Evolutionary conservation across 2,888 invertebrate species (phyloP).

Genomic region (Machimus rusticus): DNA sequence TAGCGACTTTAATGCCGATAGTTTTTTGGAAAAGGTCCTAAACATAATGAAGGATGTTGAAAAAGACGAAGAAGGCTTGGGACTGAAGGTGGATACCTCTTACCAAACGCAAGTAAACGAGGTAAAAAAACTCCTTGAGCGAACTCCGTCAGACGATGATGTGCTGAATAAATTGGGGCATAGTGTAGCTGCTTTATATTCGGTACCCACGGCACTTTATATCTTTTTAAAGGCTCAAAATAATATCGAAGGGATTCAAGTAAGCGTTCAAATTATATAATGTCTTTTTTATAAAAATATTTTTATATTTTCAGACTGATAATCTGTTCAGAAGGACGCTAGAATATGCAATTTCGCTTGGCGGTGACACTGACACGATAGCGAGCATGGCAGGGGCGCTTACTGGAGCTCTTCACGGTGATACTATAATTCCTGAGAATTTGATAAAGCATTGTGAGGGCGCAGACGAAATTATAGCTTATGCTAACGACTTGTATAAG

Average conservation of each 20-base stretch:
- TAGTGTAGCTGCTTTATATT: constrained; percentile 70
- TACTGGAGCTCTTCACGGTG: constrained; percentile 73
- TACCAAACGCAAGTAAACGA: constrained; percentile 66
- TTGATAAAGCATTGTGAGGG: constrained; percentile 70
- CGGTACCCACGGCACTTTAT: constrained; percentile 77
- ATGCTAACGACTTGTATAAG: constrained; percentile 65
- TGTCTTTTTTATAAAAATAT: not conserved
- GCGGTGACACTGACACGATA: constrained; percentile 82
- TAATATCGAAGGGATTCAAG: constrained; percentile 64
- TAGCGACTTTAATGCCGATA: constrained; percentile 62
- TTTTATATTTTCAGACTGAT: constrained; percentile 61
- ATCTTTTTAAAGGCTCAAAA: constrained; percentile 69
- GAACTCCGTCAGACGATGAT: constrained; percentile 63
- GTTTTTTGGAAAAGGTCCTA: constrained; percentile 65
- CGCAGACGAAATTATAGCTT: constrained; percentile 63
- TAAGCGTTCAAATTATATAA: constrained; percentile 51
- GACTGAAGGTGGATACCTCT: constrained; percentile 61
- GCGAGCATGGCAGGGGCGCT: constrained; percentile 77
- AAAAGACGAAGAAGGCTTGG: constrained; percentile 55
- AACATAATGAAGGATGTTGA: constrained; percentile 66
- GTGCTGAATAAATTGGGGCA: constrained; percentile 68
- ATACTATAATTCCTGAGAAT: constrained; percentile 64
- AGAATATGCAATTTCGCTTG: constrained; percentile 74
- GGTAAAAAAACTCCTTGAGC: constrained; percentile 65
- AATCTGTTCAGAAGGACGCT: constrained; percentile 71